Percentiles rank a stretch among this genome's conserved stretches.
Evolutionary conservation across 2,113 vertebrate species (phyloP).

Genomic region (Trogon melanurus): DNA sequence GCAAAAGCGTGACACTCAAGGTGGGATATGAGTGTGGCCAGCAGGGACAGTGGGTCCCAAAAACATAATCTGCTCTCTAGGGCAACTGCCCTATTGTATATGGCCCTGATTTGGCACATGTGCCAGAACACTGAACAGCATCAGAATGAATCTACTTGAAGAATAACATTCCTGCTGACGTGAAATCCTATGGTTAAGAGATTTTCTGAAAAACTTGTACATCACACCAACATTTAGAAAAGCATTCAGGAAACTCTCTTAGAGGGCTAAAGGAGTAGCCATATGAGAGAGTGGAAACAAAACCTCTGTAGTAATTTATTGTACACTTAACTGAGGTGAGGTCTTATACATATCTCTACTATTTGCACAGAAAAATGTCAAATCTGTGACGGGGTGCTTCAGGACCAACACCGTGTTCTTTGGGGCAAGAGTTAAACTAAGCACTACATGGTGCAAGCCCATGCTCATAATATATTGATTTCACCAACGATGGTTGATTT

Average conservation of each 20-base stretch:
- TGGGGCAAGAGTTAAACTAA: neutral
- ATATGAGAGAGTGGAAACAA: neutral
- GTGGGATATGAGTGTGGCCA: neutral
- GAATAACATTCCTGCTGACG: neutral
- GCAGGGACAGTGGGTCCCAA: neutral
- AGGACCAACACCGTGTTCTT: neutral
- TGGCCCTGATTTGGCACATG: neutral
- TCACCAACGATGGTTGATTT: neutral
- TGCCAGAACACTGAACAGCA: neutral
- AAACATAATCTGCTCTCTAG: neutral
- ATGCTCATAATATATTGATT: neutral
- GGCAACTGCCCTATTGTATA: neutral
- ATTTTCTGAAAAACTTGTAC: neutral
- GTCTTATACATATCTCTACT: neutral
- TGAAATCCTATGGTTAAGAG: neutral
- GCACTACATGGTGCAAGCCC: neutral
- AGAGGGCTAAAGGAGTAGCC: neutral
- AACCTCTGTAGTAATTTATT: neutral
- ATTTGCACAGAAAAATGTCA: neutral
- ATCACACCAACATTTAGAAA: neutral
- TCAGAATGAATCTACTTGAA: neutral
- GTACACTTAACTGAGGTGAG: neutral
- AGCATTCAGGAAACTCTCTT: neutral
- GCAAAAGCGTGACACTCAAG: neutral
- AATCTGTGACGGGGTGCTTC: neutral